phyloP scores from a whole-genome alignment of 2,797 vertebrate genomes.

The Chelonia mydas region DNA sequence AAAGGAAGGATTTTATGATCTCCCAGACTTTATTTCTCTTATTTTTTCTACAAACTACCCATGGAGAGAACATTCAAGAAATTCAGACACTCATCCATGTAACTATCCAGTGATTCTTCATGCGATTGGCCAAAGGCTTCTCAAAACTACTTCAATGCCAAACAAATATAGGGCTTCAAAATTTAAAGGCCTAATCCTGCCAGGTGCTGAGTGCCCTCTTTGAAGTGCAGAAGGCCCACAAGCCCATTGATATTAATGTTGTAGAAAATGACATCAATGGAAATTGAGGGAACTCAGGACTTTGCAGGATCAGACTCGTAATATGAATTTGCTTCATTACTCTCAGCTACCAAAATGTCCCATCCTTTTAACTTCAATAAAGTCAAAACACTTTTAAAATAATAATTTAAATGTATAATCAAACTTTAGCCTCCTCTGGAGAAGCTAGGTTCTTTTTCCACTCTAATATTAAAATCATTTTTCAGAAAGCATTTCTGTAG shows the following conservation, averaged over 20 bases:
- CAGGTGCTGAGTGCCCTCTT: neutral
- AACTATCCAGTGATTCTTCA: neutral
- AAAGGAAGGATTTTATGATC: slow-evolving; percentile 28
- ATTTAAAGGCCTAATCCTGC: neutral
- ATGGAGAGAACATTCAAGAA: neutral
- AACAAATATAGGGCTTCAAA: neutral
- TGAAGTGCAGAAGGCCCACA: neutral
- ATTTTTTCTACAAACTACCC: slow-evolving; percentile 23
- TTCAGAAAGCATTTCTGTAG: neutral
- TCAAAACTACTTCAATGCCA: neutral
- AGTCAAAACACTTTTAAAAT: neutral
- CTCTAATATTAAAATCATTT: neutral
- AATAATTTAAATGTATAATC: neutral
- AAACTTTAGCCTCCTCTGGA: neutral
- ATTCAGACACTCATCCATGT: neutral
- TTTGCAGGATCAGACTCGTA: neutral
- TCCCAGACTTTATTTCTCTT: slow-evolving; percentile 47
- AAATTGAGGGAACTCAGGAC: neutral
- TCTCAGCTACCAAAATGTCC: neutral
- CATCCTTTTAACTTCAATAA: neutral
- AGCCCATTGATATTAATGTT: neutral
- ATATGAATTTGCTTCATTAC: neutral
- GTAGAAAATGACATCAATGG: neutral
- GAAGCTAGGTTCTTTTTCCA: neutral
- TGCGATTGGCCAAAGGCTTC: neutral